Percentiles rank a stretch among this genome's conserved stretches.
phyloP scores from a whole-genome alignment of 2,797 vertebrate genomes.

The Premnoplex brunnescens region DNA sequence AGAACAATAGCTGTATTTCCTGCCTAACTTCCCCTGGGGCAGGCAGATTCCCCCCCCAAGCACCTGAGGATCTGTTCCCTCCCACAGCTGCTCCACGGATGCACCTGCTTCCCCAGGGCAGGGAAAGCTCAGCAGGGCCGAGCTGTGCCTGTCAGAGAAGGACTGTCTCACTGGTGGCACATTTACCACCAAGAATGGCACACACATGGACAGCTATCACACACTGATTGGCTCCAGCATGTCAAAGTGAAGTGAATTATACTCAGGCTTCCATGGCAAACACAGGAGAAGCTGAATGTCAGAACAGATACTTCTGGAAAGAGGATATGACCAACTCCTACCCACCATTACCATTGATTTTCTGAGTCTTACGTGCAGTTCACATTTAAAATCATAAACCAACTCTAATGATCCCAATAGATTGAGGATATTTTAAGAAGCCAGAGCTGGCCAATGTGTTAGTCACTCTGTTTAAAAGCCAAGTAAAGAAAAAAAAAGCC shows the following conservation, averaged over 20 bases:
- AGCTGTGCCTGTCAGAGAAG: neutral
- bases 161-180: neutral
- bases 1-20: rapidly evolving
- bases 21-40: neutral
- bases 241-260: neutral
- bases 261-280: neutral
- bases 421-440: neutral
- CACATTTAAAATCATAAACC: neutral
- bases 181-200: neutral
- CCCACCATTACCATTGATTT: neutral
- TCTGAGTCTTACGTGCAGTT: neutral
- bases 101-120: neutral
- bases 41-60: neutral
- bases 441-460: neutral
- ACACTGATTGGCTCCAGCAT: too few species aligned
- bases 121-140: neutral
- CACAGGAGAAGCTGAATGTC: neutral
- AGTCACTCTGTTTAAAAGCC: neutral
- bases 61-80: neutral
- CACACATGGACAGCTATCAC: neutral
- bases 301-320: neutral
- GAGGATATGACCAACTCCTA: neutral
- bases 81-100: rapidly evolving
- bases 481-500: neutral
- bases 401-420: neutral